These are phyloP conservation scores for Apeira syringaria DNA, from an alignment of 2,888 invertebrate genomes.

Conservation along the genomic window DNA sequence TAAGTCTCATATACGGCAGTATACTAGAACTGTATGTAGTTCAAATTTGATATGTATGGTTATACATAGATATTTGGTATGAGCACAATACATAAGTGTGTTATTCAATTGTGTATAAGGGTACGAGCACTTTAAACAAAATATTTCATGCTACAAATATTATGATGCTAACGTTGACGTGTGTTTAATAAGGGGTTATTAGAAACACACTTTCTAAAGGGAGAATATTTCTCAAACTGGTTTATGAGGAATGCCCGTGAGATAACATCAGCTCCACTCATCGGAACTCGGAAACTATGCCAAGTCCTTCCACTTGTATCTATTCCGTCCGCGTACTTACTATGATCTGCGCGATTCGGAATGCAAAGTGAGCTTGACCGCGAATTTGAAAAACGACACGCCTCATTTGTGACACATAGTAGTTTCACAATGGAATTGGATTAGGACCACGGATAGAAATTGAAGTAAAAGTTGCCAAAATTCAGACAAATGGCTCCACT, in stretches of 20 bases:
- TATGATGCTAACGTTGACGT: no score
- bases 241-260: not conserved
- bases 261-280: not conserved
- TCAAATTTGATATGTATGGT: no score
- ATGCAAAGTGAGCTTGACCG: constrained; percentile 21
- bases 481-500: no score
- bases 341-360: constrained; percentile 14
- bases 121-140: no score
- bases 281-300: constrained; percentile 3
- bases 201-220: not conserved
- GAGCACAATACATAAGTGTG: no score
- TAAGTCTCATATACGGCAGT: no score
- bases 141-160: no score
- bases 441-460: constrained; percentile 18
- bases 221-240: not conserved
- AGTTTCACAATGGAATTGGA: constrained; percentile 16
- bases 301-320: constrained; percentile 5
- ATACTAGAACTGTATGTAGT: no score
- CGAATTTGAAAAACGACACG: constrained; percentile 12
- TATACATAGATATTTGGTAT: no score
- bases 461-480: constrained; percentile 7
- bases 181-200: no score
- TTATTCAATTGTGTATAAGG: no score
- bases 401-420: constrained; percentile 12
- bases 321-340: constrained; percentile 12